Base-by-base conservation (phyloP, 2,888 invertebrate genomes). In the Caenorhabditis doughertyi region DNA sequence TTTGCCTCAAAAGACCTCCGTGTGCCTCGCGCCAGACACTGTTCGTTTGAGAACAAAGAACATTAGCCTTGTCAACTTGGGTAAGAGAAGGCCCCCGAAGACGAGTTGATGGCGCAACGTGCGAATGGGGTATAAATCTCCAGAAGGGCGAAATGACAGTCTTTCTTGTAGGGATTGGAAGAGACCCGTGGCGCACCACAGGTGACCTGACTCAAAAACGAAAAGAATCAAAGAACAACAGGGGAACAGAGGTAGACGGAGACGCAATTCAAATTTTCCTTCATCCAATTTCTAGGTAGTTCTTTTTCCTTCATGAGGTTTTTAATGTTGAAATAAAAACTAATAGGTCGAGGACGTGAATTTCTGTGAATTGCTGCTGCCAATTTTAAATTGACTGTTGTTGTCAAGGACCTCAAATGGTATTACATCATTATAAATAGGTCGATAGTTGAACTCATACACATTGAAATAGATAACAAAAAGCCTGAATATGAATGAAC, bases 121-220 rank as follows among this genome's bases (percentile, higher is more conserved):
- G 77, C 67, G 76, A 76, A 76, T 67, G 67, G 77, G 77, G 77
- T 77, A 77, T 77, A 77, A 68, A 77, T 77, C 77, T 68, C 56
- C n/a, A 39, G 49, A 60, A 58, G 56, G 65, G 74, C 47, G 16
- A 64, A 44, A 39, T 64, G 72, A 72, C 51, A 62, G 73, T 55
- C 39, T 35, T 55, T n/a, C 56, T 21, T 56, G 9, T 18, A 35
- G 27, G 51, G 42, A 60, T 51, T 9, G 67, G 51, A 18, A 39
- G 13, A 56, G 58, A 60, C 60, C 60, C 67, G 13, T 35, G 42
- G 60, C 64, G 44, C 65, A 62, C 62, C 53, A 64, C 64, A 67
- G 74, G 65, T 56, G 74, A 55, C 55, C 55, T 25, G 13, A n/a
- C n/a, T 27, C 18, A 42, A 39, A 27, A 35, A 42, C 23, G 32